Base-by-base conservation (phyloP, 2,113 vertebrate species). In the Helogale parvula region DNA sequence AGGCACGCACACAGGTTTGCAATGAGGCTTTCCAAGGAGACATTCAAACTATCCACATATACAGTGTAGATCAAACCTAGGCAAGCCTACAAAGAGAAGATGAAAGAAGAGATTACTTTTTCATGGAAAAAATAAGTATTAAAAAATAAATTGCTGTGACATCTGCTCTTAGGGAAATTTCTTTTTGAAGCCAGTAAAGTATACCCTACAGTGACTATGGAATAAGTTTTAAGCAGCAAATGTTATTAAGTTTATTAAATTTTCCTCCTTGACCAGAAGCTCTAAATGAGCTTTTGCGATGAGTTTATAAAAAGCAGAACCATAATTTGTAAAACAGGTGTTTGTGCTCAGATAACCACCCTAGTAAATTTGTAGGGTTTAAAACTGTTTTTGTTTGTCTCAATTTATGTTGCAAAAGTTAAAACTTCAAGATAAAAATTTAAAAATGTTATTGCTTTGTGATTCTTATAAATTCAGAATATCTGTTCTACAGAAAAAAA, bases 11-110 rank as follows among this genome's bases (percentile, higher is more conserved):
- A 99, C 35, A 99, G 99, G 98, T 99, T 99, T 97, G 99, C 99
- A 98, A 99, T 99, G 88, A 99, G 98, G 88, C 98, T 99, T 97
- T 99, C 99, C 98, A 99, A 98, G 50, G 99, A 99, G 96, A 99
- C 99, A 92, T 98, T 99, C 95, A 99, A 98, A 98, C 99, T 99
- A 96, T 99, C 99, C 45, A 99, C 99, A 94, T 99, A 99, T 47
- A 99, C 99, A 0, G 99, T 99, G 96, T 99, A 99, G 98, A 99
- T 99, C 97, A 99, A 98, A 88, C 99, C 99, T 96, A 99, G 99
- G 98, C 99, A 99, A 92, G 99, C 99, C 99, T 99, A 94, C 69
- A 97, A 94, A 98, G 27, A 98, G 96, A 97, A 90, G 95, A 98
- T 29, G 41, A 0, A 92, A 94, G 47, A 83, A 85, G 82, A 60